These are phyloP conservation scores for Drosophila nannoptera DNA, from an alignment of 1,140 invertebrate genomes.

Conservation along the genomic window DNA sequence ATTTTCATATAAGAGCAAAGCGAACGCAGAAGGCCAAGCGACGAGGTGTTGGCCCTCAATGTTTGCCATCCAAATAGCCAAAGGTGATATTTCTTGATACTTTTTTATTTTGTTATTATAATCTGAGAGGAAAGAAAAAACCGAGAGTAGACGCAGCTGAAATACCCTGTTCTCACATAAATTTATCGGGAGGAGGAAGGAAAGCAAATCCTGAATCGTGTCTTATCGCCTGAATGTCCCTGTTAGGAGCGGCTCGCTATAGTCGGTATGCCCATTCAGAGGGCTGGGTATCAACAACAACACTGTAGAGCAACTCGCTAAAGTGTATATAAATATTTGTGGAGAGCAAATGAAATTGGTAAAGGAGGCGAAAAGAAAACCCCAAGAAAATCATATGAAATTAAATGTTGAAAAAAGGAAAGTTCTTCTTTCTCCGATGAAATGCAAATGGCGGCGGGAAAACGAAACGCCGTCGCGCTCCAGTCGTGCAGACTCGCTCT, in stretches of 20 bases:
- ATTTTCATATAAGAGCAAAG: slow-evolving; percentile 43
- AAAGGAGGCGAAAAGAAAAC: slow-evolving; percentile 23
- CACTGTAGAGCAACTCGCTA: slow-evolving; percentile 36
- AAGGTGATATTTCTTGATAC: slow-evolving; percentile 54
- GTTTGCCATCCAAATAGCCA: slow-evolving; percentile 61
- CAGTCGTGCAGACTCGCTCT: background rate
- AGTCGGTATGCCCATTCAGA: background rate
- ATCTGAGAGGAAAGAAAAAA: slow-evolving; percentile 13
- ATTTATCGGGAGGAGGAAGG: too few species aligned
- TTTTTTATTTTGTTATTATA: slow-evolving; percentile 2
- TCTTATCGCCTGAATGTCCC: too few species aligned
- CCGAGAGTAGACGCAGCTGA: background rate
- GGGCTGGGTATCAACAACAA: slow-evolving; percentile 14
- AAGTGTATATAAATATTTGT: slow-evolving; percentile 64
- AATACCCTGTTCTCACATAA: background rate
- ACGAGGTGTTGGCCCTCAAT: slow-evolving; percentile 24
- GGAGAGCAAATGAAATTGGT: slow-evolving; percentile 50
- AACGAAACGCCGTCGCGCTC: slow-evolving; percentile 1
- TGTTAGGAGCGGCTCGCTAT: too few species aligned
- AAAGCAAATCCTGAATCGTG: too few species aligned
- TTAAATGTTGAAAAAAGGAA: slow-evolving; percentile 11
- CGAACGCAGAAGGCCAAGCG: slow-evolving; percentile 11
- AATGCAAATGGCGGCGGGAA: slow-evolving; percentile 34
- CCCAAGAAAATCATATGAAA: slow-evolving; percentile 40
- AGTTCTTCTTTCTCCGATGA: slow-evolving; percentile 9